phyloP scores from a whole-genome alignment of 2,888 invertebrate genomes.

The Plagodis dolabraria region DNA sequence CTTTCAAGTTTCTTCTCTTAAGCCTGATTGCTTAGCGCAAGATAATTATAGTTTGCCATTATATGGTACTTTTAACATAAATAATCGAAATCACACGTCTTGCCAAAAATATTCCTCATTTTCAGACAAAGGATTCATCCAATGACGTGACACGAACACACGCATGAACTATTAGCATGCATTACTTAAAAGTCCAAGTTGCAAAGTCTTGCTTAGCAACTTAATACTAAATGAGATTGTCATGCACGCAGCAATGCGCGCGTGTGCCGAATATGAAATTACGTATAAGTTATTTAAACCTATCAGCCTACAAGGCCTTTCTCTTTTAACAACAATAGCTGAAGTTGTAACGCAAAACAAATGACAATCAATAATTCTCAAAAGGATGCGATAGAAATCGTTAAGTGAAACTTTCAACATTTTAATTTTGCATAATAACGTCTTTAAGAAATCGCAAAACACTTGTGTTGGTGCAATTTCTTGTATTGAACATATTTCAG shows the following conservation, averaged over 20 bases:
- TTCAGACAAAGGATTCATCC: neutral
- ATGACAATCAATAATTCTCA: conserved; percentile 29
- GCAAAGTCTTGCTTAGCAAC: conserved; percentile 30
- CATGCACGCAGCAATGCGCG: conserved; percentile 27
- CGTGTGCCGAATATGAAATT: conserved; percentile 37
- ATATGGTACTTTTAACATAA: no score
- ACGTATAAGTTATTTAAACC: conserved; percentile 34
- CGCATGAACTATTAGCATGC: conserved; percentile 6
- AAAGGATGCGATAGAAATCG: conserved; percentile 19
- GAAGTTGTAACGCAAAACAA: conserved; percentile 20
- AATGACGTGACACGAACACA: conserved; percentile 1
- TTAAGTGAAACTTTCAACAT: conserved; percentile 12
- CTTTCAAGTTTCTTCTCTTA: no score
- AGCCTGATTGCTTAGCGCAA: no score
- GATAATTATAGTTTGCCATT: no score
- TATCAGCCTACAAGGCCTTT: conserved; percentile 34
- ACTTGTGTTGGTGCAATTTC: no score
- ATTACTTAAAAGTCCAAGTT: conserved; percentile 19
- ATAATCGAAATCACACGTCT: no score
- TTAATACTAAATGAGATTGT: conserved; percentile 30
- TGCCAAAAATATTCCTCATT: neutral
- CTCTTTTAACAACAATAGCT: conserved; percentile 38
- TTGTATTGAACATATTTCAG: no score
- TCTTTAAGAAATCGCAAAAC: neutral
- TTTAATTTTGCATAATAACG: neutral